Percentiles rank a stretch among this genome's conserved stretches.
Conservation (phyloP, 35 echinoderm and acorn worm species). For the Acanthaster planci region DNA sequence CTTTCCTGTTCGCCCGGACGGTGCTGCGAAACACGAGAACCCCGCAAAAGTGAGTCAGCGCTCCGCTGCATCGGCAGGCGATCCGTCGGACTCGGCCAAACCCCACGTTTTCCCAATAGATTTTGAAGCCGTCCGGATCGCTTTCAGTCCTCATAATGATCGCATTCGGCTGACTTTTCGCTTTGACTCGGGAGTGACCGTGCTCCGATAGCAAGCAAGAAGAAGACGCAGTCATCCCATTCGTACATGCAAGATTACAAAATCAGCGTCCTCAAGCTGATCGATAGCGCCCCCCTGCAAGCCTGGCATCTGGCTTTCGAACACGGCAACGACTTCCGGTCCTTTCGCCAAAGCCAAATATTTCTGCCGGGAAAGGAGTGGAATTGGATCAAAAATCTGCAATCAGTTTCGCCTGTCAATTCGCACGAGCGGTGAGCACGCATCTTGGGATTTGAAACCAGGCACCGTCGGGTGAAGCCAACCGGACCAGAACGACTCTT, state of each 20-base stretch:
- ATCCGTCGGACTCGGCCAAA: neutral
- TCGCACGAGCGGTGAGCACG: too few relatives aligned
- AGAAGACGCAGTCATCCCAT: neutral
- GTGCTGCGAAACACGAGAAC: constrained; percentile 2
- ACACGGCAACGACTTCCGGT: neutral
- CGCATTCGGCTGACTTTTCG: neutral
- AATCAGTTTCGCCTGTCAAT: too few relatives aligned
- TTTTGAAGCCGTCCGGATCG: constrained; percentile 12
- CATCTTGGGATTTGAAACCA: too few relatives aligned
- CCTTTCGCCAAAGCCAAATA: neutral
- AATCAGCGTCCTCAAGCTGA: neutral
- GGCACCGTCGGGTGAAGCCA: too few relatives aligned
- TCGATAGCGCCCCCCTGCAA: constrained; percentile 16
- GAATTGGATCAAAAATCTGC: too few relatives aligned
- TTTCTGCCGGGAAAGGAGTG: too few relatives aligned
- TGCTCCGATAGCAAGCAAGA: neutral
- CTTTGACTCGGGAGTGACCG: neutral
- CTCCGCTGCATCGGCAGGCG: neutral
- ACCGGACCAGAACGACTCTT: too few relatives aligned
- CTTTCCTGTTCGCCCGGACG: constrained; percentile 13
- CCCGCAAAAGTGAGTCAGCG: constrained; percentile 8
- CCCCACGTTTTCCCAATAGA: constrained; percentile 22
- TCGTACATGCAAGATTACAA: neutral
- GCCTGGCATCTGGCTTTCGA: neutral
- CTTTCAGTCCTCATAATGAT: constrained; percentile 13